These are phyloP conservation scores for Lochmaea capreae DNA, from an alignment of 2,888 invertebrate species.

Conservation along the genomic window DNA sequence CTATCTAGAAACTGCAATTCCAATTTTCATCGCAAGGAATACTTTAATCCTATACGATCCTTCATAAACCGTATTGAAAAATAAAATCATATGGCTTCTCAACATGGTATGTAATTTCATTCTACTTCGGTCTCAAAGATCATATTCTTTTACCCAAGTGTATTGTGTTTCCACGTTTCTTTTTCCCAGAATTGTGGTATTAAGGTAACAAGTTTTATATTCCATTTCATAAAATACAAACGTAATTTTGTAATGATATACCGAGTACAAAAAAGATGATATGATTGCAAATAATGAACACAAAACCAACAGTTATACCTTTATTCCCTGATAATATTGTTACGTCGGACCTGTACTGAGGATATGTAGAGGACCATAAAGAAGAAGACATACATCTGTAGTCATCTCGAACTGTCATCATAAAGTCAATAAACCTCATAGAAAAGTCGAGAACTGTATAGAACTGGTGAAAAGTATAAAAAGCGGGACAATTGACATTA, in stretches of 20 bases:
- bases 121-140: constrained; percentile 23
- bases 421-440: no score
- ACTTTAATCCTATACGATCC: constrained; percentile 10
- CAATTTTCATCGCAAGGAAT: not conserved
- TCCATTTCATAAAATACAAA: constrained; percentile 21
- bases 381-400: no score
- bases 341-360: no score
- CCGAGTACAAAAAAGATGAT: not conserved
- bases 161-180: constrained; percentile 26
- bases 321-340: no score
- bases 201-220: constrained; percentile 31
- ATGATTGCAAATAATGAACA: not conserved
- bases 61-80: constrained; percentile 18
- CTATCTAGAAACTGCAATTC: not conserved
- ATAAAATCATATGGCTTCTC: constrained; percentile 22
- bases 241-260: constrained; percentile 20
- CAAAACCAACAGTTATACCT: not conserved
- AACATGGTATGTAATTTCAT: constrained; percentile 25
- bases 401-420: no score
- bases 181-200: constrained; percentile 30
- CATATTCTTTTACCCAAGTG: constrained; percentile 27
- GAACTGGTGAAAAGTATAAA: no score
- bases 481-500: no score
- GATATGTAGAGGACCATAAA: no score
- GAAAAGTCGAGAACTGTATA: no score